phyloP scores from a whole-genome alignment of 2,888 invertebrate species.

The Drosophila lacicola region DNA sequence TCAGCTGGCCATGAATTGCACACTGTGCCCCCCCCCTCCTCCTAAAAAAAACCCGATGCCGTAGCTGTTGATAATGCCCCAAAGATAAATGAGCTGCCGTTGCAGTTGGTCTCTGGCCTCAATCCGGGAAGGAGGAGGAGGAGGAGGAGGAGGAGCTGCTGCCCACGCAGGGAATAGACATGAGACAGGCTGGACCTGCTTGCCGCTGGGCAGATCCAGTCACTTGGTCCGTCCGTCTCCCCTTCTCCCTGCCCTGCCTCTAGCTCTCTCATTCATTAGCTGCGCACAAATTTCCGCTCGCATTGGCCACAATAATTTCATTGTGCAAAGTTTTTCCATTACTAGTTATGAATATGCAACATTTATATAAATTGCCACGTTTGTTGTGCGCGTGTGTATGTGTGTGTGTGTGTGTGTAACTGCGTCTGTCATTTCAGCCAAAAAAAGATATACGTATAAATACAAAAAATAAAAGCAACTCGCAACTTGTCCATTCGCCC shows the following conservation, averaged over 20 bases:
- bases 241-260: constrained; percentile 2
- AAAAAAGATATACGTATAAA: constrained; percentile 31
- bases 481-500: constrained; percentile 40
- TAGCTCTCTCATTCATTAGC: constrained; percentile 51
- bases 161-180: constrained; percentile 54
- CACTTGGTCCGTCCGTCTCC: constrained; percentile 8
- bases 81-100: constrained; percentile 53
- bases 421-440: constrained; percentile 64
- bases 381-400: constrained; percentile 38
- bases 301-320: constrained; percentile 62
- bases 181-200: constrained; percentile 10
- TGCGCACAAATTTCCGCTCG: constrained; percentile 48
- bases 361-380: constrained; percentile 75
- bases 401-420: constrained; percentile 27
- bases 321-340: constrained; percentile 67
- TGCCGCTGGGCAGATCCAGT: constrained; percentile 1
- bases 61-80: constrained; percentile 19
- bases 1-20: not conserved
- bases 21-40: no score
- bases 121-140: no score
- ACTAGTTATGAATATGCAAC: constrained; percentile 74
- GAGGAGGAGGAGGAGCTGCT: constrained; percentile 34
- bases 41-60: not conserved
- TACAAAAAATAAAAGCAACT: constrained; percentile 28
- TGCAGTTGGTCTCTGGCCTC: constrained; percentile 19